Evolutionary conservation across 2,797 vertebrate genomes (phyloP).

Genomic region (Coregonus suidteri): DNA sequence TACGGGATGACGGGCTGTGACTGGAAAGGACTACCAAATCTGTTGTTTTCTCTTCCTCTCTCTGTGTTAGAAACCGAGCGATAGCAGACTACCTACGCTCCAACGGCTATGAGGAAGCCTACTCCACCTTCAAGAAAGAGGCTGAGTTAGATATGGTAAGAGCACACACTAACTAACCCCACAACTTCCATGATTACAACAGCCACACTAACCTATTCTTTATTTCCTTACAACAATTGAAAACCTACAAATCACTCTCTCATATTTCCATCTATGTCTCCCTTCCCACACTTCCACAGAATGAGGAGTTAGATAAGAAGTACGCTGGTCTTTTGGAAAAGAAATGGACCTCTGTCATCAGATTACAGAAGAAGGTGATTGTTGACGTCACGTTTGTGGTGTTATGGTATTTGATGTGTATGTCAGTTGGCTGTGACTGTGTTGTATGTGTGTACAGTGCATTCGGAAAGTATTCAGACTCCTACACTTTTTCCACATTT

Average conservation of each 20-base stretch:
- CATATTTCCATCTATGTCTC: constrained; percentile 21
- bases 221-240: constrained; percentile 1
- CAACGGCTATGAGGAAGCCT: constrained; percentile 97
- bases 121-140: constrained; percentile 99
- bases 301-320: constrained; percentile 99
- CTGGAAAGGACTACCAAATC: too few relatives aligned
- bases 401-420: neutral
- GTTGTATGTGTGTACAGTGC: too few relatives aligned
- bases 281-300: constrained; percentile 70
- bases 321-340: constrained; percentile 99
- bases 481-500: too few relatives aligned
- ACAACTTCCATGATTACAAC: neutral
- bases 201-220: neutral
- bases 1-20: too few relatives aligned
- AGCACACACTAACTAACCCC: neutral
- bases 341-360: constrained; percentile 99
- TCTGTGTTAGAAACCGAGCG: constrained; percentile 89
- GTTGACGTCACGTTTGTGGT: neutral
- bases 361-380: constrained; percentile 98
- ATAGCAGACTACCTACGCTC: constrained; percentile 99
- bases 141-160: constrained; percentile 97
- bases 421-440: neutral
- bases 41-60: neutral
- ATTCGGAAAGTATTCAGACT: too few relatives aligned
- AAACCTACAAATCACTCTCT: neutral